These are phyloP conservation scores for Drosophila pectinifera DNA, from an alignment of 1,140 invertebrate genomes.

Conservation along the genomic window DNA sequence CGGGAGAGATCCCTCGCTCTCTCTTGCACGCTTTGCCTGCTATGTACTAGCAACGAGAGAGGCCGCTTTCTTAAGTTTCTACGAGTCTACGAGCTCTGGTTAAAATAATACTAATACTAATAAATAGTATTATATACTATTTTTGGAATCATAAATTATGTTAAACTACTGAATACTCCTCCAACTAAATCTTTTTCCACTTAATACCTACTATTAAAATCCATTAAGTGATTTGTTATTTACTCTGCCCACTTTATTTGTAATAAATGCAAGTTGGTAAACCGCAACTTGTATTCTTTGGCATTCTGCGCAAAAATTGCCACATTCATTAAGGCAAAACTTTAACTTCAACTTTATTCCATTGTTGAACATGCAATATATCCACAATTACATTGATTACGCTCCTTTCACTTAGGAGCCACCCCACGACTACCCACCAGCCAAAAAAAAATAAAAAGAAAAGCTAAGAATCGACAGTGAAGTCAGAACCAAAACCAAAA, in stretches of 20 bases:
- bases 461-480: too few species aligned
- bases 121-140: too few species aligned
- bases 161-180: background rate
- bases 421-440: background rate
- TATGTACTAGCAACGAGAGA: background rate
- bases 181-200: background rate
- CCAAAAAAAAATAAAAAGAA: background rate
- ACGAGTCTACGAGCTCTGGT: too few species aligned
- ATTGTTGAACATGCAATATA: slow-evolving; percentile 41
- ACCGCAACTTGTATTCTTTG: background rate
- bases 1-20: too few species aligned
- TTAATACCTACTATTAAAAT: background rate
- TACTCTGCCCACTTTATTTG: background rate
- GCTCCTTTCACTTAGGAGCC: slow-evolving; percentile 21
- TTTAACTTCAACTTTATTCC: slow-evolving; percentile 35
- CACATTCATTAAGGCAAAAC: slow-evolving; percentile 47
- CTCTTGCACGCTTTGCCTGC: too few species aligned
- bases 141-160: background rate
- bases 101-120: too few species aligned
- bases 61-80: too few species aligned
- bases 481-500: slow-evolving; percentile 47
- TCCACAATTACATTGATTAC: slow-evolving; percentile 53
- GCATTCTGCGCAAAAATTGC: slow-evolving; percentile 33
- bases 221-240: background rate
- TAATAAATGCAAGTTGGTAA: background rate